Evolutionary conservation across 2,797 vertebrate genomes (phyloP).

Genomic region (Gallirallus australis): DNA sequence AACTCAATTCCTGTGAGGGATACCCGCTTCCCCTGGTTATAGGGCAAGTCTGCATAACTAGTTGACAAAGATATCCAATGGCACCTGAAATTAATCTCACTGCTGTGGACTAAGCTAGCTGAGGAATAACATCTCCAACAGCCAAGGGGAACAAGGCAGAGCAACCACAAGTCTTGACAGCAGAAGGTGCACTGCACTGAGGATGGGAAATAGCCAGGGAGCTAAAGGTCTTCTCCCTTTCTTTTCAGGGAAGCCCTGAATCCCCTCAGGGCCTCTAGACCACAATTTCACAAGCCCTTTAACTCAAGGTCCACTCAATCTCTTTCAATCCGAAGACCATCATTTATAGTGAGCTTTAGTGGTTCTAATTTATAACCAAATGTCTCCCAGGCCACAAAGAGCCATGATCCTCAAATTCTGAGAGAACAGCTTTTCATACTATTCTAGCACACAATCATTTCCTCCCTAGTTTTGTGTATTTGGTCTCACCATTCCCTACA

Average conservation of each 20-base stretch:
- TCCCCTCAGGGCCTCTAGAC: background rate
- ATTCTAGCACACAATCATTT: background rate
- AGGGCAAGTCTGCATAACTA: background rate
- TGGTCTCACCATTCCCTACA: background rate
- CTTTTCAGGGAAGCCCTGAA: background rate
- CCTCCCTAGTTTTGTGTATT: fast-evolving
- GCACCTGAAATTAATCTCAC: background rate
- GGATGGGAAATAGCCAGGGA: background rate
- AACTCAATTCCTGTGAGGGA: background rate
- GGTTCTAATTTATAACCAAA: background rate
- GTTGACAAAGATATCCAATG: too few species aligned
- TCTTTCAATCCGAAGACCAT: background rate
- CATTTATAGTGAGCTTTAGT: fast-evolving
- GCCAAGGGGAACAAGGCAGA: background rate
- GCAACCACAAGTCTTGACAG: background rate
- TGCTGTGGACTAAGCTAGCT: background rate
- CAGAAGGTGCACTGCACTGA: background rate
- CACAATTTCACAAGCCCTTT: background rate
- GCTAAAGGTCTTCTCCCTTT: background rate
- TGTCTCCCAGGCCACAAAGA: background rate
- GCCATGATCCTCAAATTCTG: background rate
- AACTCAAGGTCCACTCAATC: background rate
- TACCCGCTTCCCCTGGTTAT: background rate
- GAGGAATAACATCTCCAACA: background rate
- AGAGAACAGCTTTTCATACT: background rate